Evolutionary conservation across 2,113 vertebrate genomes (phyloP), one percentile per base, ranked within the genome.

Genomic region (Rhagologus leucostigma): DNA sequence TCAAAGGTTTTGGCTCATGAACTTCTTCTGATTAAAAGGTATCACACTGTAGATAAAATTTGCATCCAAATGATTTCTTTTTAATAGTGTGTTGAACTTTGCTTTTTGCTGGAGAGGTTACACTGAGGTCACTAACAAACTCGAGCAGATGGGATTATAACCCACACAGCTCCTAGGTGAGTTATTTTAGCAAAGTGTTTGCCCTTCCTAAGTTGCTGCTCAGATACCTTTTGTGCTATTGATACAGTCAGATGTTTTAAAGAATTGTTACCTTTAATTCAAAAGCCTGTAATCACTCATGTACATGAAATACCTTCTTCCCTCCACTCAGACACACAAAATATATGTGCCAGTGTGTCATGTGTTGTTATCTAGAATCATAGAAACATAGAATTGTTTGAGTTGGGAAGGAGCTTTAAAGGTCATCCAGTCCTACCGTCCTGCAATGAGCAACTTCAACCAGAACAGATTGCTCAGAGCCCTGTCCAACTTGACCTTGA

Each of bases 341-440:
- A 71, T 42, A 16, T 1, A 1, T 27, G 26, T 62, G 35, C 24
- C 46, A 60, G 0, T 5, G 7, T n/a, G 35, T 29, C 3, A 0
- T 6, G 22, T 77, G n/a, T 56, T n/a, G 10, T 46, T 80, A 29
- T 16, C 16, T 7, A n/a, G 27, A 69, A 42, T 64, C 24, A 32
- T 0, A 44, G 11, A 70, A 70, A 47, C 18, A 11, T 7, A 5
- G 33, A 70, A 37, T 47, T 22, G 5, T 39, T 91, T 53, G 39
- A 21, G 7, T 18, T 80, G 32, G 63, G 39, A 80, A 30, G 27
- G 35, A 13, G 4, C 19, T 80, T 49, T 49, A 64, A 47, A 37
- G 23, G 5, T 29, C 39, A 39, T 13, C 26, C 42, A 42, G 18
- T 57, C 42, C 44, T 32, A 49, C 4, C 4, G 4, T 35, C 5